phyloP scores from a whole-genome alignment of 2,113 vertebrate genomes.

The Sciurus niger region DNA sequence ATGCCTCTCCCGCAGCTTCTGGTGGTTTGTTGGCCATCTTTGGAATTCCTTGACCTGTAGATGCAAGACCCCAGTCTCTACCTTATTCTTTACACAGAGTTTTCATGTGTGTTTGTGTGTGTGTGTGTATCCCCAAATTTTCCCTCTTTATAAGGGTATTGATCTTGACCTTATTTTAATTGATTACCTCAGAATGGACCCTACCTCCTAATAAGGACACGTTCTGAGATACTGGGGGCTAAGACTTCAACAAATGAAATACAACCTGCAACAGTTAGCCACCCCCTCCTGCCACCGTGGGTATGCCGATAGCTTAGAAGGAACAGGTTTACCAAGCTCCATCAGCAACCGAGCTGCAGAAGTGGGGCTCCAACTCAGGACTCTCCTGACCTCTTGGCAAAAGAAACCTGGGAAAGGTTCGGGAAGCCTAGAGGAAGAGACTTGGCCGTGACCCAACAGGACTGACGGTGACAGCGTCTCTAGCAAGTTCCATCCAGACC shows the following conservation, averaged over 20 bases:
- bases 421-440: slow-evolving; percentile 3
- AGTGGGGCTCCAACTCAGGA: background rate
- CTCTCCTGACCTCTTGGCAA: background rate
- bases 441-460: background rate
- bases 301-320: background rate
- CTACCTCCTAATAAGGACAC: slow-evolving; percentile 8
- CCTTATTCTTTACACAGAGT: background rate
- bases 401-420: background rate
- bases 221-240: background rate
- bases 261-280: background rate
- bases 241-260: background rate
- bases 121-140: background rate
- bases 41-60: background rate
- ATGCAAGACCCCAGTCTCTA: background rate
- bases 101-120: background rate
- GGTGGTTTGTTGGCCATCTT: background rate
- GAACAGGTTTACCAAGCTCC: background rate
- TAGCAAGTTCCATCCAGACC: slow-evolving; percentile 7
- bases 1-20: background rate
- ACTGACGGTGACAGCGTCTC: background rate
- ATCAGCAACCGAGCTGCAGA: background rate
- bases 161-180: background rate
- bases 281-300: background rate
- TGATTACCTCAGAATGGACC: background rate
- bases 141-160: background rate